Evolutionary conservation across 53 echinoderm and acorn worm species (phyloP), one percentile per base, ranked within the genome.

Genomic region (Temnopleurus reevesii): DNA sequence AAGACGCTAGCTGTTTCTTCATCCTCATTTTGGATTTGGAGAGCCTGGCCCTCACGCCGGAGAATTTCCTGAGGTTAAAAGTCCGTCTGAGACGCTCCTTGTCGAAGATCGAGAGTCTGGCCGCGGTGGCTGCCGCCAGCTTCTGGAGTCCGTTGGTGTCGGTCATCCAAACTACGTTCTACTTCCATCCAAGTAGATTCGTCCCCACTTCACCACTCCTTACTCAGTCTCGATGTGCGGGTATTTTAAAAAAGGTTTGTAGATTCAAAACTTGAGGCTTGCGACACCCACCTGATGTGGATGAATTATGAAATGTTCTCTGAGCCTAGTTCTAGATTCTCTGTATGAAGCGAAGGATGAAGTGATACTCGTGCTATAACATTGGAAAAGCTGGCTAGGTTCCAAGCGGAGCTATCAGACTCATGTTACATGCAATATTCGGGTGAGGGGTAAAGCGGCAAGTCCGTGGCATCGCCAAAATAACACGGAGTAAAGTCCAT

Each of bases 181-280:
- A 8, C 33, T 83, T 83, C 83, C 83, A 83, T 83, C 51, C 83
- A 83, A 83, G 34, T 56, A 35, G 29, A 83, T 79, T 65, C 43
- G 27, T 5, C 36, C 15, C 71, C 8, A 4, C 41, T 19, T n/a
- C 10, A 2, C 43, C 41, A 41, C 23, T 71, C 44, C 71, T 71
- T 71, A 9, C 71, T 71, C 15, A 41, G 43, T 38, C 10, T 41
- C 3, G 36, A 0, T 5, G 8, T 2, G 0, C n/a, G n/a, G 18
- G 30, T n/a, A 38, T 71, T 41, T 63, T 41, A n/a, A n/a, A n/a
- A 71, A 33, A 31, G 19, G 71, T n/a, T 21, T 34, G 29, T 38
- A 71, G 31, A 31, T 29, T 5, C 12, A 33, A 31, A 33, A 15
- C 34, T 63, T 63, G 63, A 63, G 33, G 63, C 34, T 33, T 63